Evolutionary conservation across 2,797 vertebrate genomes (phyloP).

Genomic region (Erethizon dorsatum): DNA sequence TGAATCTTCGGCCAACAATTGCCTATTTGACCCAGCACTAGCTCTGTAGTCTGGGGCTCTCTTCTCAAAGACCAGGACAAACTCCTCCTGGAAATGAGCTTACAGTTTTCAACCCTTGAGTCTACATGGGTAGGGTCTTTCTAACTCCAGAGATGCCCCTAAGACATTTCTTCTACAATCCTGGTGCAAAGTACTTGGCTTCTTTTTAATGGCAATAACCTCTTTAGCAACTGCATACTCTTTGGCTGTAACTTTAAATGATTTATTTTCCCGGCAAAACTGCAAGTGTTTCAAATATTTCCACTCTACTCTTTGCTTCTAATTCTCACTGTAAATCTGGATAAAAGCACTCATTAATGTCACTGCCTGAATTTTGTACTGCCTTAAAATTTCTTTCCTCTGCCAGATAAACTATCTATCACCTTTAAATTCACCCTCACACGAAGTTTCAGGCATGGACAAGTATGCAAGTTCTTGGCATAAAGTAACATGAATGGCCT

Average conservation of each 20-base stretch:
- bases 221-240: not conserved
- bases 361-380: not conserved
- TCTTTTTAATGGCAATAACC: not conserved
- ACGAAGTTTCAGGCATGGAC: not conserved
- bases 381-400: not conserved
- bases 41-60: not conserved
- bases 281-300: not conserved
- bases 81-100: not conserved
- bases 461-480: not conserved
- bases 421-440: not conserved
- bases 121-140: not conserved
- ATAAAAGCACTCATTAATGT: not conserved
- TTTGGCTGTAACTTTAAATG: not conserved
- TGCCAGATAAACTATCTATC: not conserved
- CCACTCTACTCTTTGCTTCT: not conserved
- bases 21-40: not conserved
- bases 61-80: not conserved
- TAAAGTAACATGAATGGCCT: not conserved
- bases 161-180: not conserved
- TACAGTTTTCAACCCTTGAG: not conserved
- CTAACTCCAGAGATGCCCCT: too few relatives aligned
- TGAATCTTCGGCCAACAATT: not conserved
- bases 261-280: not conserved
- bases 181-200: not conserved
- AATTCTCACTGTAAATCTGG: not conserved